Conservation (phyloP, 2,888 invertebrate species). For the Panorpa germanica region DNA sequence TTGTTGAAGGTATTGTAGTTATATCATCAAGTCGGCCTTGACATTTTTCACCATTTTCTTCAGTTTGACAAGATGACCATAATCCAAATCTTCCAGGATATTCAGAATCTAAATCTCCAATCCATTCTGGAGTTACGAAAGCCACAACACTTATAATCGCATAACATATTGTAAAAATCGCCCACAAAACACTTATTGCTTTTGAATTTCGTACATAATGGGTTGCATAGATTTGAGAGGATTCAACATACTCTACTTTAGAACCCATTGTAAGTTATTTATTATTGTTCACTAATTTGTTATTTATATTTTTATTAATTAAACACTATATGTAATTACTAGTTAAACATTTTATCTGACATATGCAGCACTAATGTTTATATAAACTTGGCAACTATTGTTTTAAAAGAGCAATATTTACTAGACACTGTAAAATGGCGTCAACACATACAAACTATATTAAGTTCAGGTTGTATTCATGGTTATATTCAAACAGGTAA, state of each 20-base stretch:
- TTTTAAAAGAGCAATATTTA: no score
- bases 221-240: slow-evolving; percentile 76
- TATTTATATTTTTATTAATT: no score
- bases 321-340: no score
- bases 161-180: slow-evolving; percentile 92
- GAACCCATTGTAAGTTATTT: slow-evolving; percentile 49
- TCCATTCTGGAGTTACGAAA: slow-evolving; percentile 89
- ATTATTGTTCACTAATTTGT: neutral
- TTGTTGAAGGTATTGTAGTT: slow-evolving; percentile 57
- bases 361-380: no score
- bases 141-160: slow-evolving; percentile 89
- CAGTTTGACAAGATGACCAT: slow-evolving; percentile 72
- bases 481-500: no score
- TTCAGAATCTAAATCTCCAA: slow-evolving; percentile 67
- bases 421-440: no score
- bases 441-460: no score
- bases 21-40: slow-evolving; percentile 71
- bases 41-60: slow-evolving; percentile 64
- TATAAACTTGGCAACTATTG: no score
- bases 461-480: no score
- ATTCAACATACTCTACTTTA: slow-evolving; percentile 84
- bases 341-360: no score
- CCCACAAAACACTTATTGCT: slow-evolving; percentile 95
- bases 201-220: slow-evolving; percentile 83
- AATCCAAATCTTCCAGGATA: slow-evolving; percentile 83